Evolutionary conservation across 2,888 invertebrate genomes (phyloP).

Genomic region (Cylindroiulus punctatus): DNA sequence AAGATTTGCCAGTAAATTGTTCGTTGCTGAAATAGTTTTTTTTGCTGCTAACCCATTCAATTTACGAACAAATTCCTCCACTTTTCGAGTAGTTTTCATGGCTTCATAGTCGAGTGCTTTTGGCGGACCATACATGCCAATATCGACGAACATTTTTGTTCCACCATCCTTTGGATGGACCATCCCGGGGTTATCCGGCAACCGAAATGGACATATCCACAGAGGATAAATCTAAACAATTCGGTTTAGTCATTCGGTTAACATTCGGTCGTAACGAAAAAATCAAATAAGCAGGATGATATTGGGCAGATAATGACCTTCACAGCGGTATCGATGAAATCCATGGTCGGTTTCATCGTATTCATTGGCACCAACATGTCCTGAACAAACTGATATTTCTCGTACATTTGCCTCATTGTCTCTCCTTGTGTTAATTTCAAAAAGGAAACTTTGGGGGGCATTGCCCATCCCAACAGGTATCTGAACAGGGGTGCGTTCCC

Average conservation of each 20-base stretch:
- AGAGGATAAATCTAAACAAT: constrained; percentile 77
- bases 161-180: constrained; percentile 71
- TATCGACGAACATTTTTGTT: constrained; percentile 78
- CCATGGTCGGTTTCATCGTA: constrained; percentile 72
- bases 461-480: constrained; percentile 79
- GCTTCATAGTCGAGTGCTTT: constrained; percentile 73
- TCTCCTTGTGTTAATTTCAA: constrained; percentile 81
- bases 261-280: background rate
- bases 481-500: constrained; percentile 81
- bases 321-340: constrained; percentile 75
- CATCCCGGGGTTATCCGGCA: constrained; percentile 77
- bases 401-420: constrained; percentile 76
- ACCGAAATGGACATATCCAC: constrained; percentile 83
- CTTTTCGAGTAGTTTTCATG: constrained; percentile 73
- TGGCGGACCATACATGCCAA: constrained; percentile 83
- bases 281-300: background rate
- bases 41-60: constrained; percentile 73
- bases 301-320: constrained; percentile 67
- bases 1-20: background rate
- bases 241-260: background rate
- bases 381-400: constrained; percentile 80
- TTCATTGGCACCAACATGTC: constrained; percentile 82
- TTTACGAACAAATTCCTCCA: constrained; percentile 78
- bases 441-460: constrained; percentile 83
- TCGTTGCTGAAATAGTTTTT: too few relatives aligned